These are phyloP conservation scores for Clivina fossor DNA, from an alignment of 2,888 invertebrate species.

Conservation along the genomic window DNA sequence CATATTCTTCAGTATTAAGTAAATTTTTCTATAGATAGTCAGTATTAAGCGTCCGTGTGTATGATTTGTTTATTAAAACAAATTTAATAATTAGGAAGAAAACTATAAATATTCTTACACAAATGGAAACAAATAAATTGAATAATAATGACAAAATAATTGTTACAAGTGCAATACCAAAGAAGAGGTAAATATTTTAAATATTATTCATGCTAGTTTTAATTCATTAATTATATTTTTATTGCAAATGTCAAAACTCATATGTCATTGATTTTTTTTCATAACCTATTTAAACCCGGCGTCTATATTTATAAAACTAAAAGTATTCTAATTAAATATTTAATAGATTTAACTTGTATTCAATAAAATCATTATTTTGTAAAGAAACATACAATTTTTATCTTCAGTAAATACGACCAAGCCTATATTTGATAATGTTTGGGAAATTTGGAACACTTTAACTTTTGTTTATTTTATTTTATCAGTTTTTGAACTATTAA, in stretches of 20 bases:
- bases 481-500: neutral
- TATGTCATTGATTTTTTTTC: conserved; percentile 30
- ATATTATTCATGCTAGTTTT: neutral
- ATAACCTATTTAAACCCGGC: too few species aligned
- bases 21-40: neutral
- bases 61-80: neutral
- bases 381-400: too few species aligned
- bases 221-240: neutral
- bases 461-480: neutral
- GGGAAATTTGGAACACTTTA: too few species aligned
- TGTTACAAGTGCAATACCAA: conserved; percentile 44
- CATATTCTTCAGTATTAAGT: conserved; percentile 2
- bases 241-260: conserved; percentile 9
- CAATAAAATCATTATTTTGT: too few species aligned
- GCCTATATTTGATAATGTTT: too few species aligned
- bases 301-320: too few species aligned
- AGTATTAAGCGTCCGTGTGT: neutral
- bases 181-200: conserved; percentile 42
- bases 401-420: too few species aligned
- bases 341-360: too few species aligned
- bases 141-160: conserved; percentile 33
- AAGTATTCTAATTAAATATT: too few species aligned
- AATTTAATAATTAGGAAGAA: neutral
- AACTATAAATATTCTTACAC: conserved; percentile 12
- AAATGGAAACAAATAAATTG: conserved; percentile 30